These are phyloP conservation scores for Chloebia gouldiae DNA, from an alignment of 2,113 vertebrate species.

Conservation along the genomic window DNA sequence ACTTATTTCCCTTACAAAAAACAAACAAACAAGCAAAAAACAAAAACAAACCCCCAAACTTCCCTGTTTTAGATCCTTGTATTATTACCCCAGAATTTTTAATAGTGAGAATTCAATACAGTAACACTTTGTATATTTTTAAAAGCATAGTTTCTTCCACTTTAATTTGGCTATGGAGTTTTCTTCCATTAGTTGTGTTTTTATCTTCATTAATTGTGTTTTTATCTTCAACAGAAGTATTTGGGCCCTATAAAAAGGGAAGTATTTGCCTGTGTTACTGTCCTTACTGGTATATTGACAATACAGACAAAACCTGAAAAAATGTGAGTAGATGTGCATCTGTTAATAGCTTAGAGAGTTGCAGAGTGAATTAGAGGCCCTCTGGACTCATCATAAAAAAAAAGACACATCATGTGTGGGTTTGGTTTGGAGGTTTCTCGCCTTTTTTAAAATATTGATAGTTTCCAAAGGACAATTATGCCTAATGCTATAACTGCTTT, in stretches of 20 bases:
- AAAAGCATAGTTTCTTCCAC: not conserved
- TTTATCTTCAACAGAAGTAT: not conserved
- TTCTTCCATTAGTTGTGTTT: not conserved
- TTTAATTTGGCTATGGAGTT: not conserved
- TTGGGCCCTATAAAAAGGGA: not conserved
- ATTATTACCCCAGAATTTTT: not conserved
- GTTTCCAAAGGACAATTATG: not conserved
- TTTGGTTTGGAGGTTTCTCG: not conserved
- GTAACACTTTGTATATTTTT: not conserved
- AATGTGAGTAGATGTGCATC: not conserved
- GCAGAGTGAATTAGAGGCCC: not conserved
- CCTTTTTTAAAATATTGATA: not conserved
- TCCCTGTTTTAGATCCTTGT: not conserved
- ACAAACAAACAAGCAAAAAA: not conserved
- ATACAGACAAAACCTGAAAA: not conserved
- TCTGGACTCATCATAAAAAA: not conserved
- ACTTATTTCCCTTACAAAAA: not conserved
- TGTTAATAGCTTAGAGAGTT: not conserved
- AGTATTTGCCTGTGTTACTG: not conserved
- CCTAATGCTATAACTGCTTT: not conserved
- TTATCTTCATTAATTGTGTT: not conserved
- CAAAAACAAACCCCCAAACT: not conserved
- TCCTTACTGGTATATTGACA: not conserved
- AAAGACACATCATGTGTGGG: not conserved
- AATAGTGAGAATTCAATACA: not conserved